Evolutionary conservation across 1,140 invertebrate genomes (phyloP), one percentile per base, ranked within the genome.

Genomic region (Lucilia sericata): DNA sequence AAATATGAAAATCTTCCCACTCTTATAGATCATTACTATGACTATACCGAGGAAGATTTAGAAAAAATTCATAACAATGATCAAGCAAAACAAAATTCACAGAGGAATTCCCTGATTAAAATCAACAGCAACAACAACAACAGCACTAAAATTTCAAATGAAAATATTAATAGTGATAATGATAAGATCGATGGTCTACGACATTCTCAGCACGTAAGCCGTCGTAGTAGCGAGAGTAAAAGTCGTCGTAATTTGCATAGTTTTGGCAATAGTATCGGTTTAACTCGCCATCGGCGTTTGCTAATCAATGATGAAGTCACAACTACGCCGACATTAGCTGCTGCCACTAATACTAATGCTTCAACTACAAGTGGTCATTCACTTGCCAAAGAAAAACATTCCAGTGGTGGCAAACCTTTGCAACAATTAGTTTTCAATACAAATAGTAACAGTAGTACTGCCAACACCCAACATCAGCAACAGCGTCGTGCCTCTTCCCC

Each of bases 121-220:
- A 42, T 8, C 36, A 36, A 5, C n/a, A n/a, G n/a, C n/a, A n/a
- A 55, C 51, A 55, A 25, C 75, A 25, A 84, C 12, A 80, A 84
- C 60, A 81, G 74, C 19, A 17, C 2, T 36, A 42, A 34, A 19
- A 76, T 25, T 36, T 17, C 7, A 2, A 82, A 74, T 25, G 65
- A 49, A 30, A 60, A 47, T 51, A 17, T 5, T 65, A 17, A 65
- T 36, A 10, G n/a, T 17, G 47, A 55, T 25, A n/a, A 12, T 25
- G 84, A 84, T 65, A 75, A 36, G n/a, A 75, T 86, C 5, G 89
- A 90, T 74, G 88, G 88, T 70, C 85, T 88, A 88, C 86, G 86
- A 19, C 85, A 89, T 78, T 88, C 88, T 74, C 86, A 42, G 5
- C 65, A 88, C 84, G 88, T 90, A 89, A 89, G 90, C 86, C 90